phyloP scores from a whole-genome alignment of 1,140 invertebrate species.

The Tetranychus urticae region DNA sequence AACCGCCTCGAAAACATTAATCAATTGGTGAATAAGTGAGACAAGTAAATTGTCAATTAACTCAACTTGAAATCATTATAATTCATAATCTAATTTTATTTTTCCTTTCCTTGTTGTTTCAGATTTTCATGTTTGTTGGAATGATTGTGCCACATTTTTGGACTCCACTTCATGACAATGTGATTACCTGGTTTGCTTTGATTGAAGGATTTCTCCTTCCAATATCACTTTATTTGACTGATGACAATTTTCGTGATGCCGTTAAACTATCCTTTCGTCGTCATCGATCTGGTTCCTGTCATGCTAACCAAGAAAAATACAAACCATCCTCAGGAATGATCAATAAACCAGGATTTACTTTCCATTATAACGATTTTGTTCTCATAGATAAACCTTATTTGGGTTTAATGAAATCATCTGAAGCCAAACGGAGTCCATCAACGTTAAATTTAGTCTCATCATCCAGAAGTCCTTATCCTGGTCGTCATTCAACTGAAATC shows the following conservation, averaged over 20 bases:
- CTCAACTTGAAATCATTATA: too few species aligned
- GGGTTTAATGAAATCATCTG: background rate
- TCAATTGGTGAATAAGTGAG: too few species aligned
- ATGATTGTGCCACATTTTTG: slow-evolving; percentile 8
- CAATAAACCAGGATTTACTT: background rate
- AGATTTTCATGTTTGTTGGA: slow-evolving; percentile 5
- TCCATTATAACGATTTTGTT: slow-evolving; percentile 2
- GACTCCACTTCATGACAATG: slow-evolving; percentile 8
- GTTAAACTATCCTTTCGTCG: slow-evolving; percentile 1
- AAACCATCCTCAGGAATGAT: too few species aligned
- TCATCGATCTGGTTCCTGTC: background rate
- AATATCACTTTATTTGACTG: slow-evolving; percentile 3
- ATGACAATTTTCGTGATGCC: slow-evolving; percentile 7
- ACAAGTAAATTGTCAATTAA: too few species aligned
- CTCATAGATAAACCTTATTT: slow-evolving; percentile 3
- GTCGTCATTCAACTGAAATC: background rate
- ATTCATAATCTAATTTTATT: too few species aligned
- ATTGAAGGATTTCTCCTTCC: slow-evolving; percentile 8
- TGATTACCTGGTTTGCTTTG: slow-evolving; percentile 7
- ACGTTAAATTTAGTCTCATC: background rate
- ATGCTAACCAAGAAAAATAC: too few species aligned
- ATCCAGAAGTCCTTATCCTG: background rate
- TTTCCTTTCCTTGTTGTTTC: background rate
- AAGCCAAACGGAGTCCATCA: background rate
- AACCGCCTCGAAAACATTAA: too few species aligned